phyloP scores from a whole-genome alignment of 2,797 vertebrate genomes.

The Sebastes minor region DNA sequence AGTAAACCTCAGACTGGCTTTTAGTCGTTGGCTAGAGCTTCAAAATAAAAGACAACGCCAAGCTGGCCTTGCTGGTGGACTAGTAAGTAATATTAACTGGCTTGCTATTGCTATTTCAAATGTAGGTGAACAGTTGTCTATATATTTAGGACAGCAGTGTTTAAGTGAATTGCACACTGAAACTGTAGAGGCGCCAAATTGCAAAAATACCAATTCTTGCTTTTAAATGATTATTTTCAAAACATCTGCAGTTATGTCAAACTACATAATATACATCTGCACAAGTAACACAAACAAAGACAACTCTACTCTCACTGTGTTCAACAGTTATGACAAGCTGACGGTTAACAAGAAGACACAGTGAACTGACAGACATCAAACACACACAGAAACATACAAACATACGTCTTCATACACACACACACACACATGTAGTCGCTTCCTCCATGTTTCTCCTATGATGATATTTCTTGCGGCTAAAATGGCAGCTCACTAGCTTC shows the following conservation, averaged over 20 bases:
- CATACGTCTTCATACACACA: background rate
- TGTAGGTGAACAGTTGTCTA: too few species aligned
- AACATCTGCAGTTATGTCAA: background rate
- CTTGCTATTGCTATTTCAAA: too few species aligned
- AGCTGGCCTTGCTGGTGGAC: too few species aligned
- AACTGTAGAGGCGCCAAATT: too few species aligned
- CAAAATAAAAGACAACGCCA: too few species aligned
- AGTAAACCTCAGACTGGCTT: too few species aligned
- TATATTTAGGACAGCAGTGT: too few species aligned
- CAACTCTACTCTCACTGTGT: background rate
- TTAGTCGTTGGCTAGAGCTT: too few species aligned
- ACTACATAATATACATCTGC: background rate
- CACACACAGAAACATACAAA: background rate
- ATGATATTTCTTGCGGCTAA: slow-evolving; percentile 71
- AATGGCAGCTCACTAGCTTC: slow-evolving; percentile 64
- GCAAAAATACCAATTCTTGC: too few species aligned
- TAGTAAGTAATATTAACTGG: too few species aligned
- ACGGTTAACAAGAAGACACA: background rate
- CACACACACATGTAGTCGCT: background rate
- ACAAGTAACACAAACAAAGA: background rate
- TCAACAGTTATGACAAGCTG: background rate
- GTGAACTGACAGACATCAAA: slow-evolving; percentile 6
- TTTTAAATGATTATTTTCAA: background rate
- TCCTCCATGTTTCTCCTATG: slow-evolving; percentile 55
- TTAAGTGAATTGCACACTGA: too few species aligned